Percentiles rank a stretch among this genome's conserved stretches.
phyloP scores from a whole-genome alignment of 2,113 vertebrate species.

The Halichoeres trimaculatus region DNA sequence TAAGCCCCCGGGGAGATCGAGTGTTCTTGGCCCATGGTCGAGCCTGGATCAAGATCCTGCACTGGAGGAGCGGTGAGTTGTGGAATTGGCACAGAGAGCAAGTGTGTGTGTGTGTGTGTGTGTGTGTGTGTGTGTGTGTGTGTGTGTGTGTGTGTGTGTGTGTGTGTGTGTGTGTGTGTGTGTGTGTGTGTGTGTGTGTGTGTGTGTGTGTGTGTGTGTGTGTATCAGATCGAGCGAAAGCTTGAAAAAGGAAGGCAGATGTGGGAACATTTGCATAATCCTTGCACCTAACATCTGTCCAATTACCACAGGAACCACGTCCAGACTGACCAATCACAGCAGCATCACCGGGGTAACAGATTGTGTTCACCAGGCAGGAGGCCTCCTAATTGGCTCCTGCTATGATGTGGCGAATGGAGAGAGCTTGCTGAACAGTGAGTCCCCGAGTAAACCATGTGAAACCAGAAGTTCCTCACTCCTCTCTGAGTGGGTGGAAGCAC shows the following conservation, averaged over 20 bases:
- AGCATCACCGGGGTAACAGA: slow-evolving; percentile 83
- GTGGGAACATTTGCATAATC: slow-evolving; percentile 57
- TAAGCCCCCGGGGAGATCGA: slow-evolving; percentile 82
- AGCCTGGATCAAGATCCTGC: slow-evolving; percentile 81
- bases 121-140: slow-evolving; percentile 32
- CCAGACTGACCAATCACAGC: slow-evolving; percentile 86
- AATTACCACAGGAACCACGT: slow-evolving; percentile 78
- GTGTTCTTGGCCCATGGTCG: slow-evolving; percentile 79
- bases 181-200: slow-evolving; percentile 22
- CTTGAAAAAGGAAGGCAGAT: slow-evolving; percentile 24
- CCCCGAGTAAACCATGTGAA: slow-evolving; percentile 15
- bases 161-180: slow-evolving; percentile 16
- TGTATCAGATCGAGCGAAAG: slow-evolving; percentile 13
- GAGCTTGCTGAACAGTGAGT: slow-evolving; percentile 83
- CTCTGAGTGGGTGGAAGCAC: slow-evolving; percentile 17
- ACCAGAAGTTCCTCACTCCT: slow-evolving; percentile 17
- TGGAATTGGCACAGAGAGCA: neutral
- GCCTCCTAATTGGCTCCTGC: slow-evolving; percentile 84
- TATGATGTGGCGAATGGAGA: slow-evolving; percentile 84
- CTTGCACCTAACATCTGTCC: slow-evolving; percentile 66
- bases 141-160: slow-evolving; percentile 2
- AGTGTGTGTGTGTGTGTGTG: slow-evolving; percentile 12
- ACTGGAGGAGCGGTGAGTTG: slow-evolving; percentile 82
- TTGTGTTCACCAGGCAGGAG: slow-evolving; percentile 82
- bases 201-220: slow-evolving; percentile 17